Conservation (phyloP, 1,140 invertebrate species). For the Zaprionus lachaisei region DNA sequence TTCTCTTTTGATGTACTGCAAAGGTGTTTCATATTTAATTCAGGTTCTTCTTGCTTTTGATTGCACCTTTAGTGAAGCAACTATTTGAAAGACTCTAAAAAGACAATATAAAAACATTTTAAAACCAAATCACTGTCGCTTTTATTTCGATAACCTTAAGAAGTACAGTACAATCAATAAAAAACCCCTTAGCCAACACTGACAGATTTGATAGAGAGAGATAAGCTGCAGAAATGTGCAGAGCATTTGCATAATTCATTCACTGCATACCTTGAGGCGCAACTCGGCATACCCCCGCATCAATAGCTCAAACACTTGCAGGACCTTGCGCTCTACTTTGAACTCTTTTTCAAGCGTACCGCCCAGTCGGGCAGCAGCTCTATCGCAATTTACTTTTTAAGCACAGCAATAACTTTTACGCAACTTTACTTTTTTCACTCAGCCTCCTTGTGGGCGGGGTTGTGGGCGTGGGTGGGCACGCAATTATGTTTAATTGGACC, state of each 20-base stretch:
- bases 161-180: no score
- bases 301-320: neutral
- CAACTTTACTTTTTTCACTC: conserved; percentile 32
- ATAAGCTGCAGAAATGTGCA: neutral
- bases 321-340: neutral
- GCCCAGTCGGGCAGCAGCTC: conserved; percentile 6
- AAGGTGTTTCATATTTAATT: no score
- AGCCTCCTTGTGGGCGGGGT: conserved; percentile 11
- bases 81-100: no score
- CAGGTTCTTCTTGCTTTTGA: no score
- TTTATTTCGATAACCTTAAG: no score
- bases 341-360: conserved; percentile 16
- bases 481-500: conserved; percentile 78
- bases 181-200: no score
- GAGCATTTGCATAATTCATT: neutral
- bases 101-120: no score
- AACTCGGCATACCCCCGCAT: neutral
- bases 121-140: no score
- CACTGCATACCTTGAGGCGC: neutral
- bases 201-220: no score
- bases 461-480: conserved; percentile 33
- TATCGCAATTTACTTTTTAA: conserved; percentile 15
- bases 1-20: neutral
- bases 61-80: no score
- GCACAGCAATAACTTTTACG: conserved; percentile 41